Base-by-base conservation (phyloP, 2,113 vertebrate genomes). In the Strigops habroptila region DNA sequence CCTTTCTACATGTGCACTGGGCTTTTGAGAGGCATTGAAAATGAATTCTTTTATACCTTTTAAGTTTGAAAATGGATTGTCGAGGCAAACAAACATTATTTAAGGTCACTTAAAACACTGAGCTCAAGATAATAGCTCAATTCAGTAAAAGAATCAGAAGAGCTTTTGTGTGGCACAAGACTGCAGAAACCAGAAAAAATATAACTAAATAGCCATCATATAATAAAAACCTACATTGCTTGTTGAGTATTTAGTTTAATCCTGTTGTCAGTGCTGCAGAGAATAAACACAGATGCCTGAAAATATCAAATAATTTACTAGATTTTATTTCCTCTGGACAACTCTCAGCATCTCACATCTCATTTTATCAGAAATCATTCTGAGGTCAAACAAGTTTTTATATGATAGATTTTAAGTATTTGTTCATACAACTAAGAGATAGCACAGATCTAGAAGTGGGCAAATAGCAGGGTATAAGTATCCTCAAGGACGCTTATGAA, bases 291-390 rank as follows among this genome's bases (percentile, higher is more conserved):
- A 97, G 94, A 88, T 9, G 70, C 80, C 92, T 95, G 91, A 92
- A 97, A 97, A 96, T 85, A 95, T 96, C 82, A 96, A 97, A 93
- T 88, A 96, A 97, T 95, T 96, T 95, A 96, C 92, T 82, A 94
- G 89, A 95, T 95, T 91, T 87, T 85, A 97, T 83, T 96, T 90
- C 93, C 95, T 97, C 95, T 87, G 88, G 95, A 93, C 83, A 96
- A 91, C 84, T 88, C 89, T 91, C 77, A 93, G 86, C 81, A 91
- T 86, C 62, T 95, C 30, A 57, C 65, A 64, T 93, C 93, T 97
- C 80, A 86, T 88, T 97, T 97, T 96, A 96, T 92, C 95, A 95
- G 94, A 97, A 97, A 96, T 85, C 93, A 97, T 92, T 97, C 96
- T 97, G 92, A 96, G 95, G 95, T 93, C 91, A 97, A 96, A 97